phyloP scores from a whole-genome alignment of 2,113 vertebrate genomes.

The Hypanus sabinus region DNA sequence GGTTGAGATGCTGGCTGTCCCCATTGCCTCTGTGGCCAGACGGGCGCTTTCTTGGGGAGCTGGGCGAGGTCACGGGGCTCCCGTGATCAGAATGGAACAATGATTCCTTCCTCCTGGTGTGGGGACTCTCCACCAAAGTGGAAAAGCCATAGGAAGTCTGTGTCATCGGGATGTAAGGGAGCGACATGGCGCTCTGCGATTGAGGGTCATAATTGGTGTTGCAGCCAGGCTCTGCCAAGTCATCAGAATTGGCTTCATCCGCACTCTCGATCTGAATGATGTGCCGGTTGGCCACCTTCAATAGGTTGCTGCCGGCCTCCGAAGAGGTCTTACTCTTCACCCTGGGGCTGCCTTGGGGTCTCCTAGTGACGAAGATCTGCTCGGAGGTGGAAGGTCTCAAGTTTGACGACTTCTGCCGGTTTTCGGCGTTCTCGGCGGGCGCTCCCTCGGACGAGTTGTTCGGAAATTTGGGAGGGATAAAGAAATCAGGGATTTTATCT shows the following conservation, averaged over 20 bases:
- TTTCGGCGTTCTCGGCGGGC: conserved; percentile 41
- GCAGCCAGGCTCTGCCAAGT: conserved; percentile 48
- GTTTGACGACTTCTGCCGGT: conserved; percentile 47
- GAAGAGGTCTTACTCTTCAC: conserved; percentile 64
- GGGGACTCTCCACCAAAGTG: conserved; percentile 87
- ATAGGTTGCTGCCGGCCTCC: conserved; percentile 61
- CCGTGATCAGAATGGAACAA: conserved; percentile 87
- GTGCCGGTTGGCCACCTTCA: conserved; percentile 73
- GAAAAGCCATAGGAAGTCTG: conserved; percentile 89
- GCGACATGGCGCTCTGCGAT: conserved; percentile 78
- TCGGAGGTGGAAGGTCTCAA: conserved; percentile 64
- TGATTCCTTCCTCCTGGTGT: conserved; percentile 86
- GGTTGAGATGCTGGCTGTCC: conserved; percentile 54
- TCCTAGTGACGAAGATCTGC: conserved; percentile 62
- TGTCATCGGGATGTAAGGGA: conserved; percentile 85
- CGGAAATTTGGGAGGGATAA: conserved; percentile 85
- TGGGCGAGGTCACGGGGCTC: conserved; percentile 72
- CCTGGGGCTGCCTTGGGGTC: conserved; percentile 68
- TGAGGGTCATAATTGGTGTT: conserved; percentile 74
- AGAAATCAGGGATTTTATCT: conserved; percentile 93
- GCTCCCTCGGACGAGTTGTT: conserved; percentile 64
- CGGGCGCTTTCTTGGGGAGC: conserved; percentile 58
- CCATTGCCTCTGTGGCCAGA: conserved; percentile 44
- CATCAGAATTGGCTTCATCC: conserved; percentile 67
- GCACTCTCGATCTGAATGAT: conserved; percentile 93